phyloP scores from a whole-genome alignment of 2,888 invertebrate species.

The Gymnosoma rotundatum region DNA sequence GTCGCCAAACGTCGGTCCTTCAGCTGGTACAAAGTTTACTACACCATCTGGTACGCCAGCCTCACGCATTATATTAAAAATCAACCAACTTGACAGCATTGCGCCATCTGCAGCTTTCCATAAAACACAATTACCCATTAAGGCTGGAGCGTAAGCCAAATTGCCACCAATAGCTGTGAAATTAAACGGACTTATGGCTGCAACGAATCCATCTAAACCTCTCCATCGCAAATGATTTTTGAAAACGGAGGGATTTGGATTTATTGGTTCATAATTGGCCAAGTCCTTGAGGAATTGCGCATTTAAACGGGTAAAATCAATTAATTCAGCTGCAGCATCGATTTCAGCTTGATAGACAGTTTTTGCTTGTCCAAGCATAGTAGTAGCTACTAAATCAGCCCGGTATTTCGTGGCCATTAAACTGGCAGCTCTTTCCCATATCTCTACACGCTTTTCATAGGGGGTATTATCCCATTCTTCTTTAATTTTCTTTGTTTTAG shows the following conservation, averaged over 20 bases:
- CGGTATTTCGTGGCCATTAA: conserved; percentile 93
- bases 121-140: conserved; percentile 95
- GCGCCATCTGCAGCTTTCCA: conserved; percentile 99
- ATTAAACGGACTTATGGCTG: conserved; percentile 98
- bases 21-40: conserved; percentile 97
- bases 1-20: conserved; percentile 94
- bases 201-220: conserved; percentile 97
- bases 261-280: conserved; percentile 93
- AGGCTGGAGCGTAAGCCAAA: conserved; percentile 92
- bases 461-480: conserved; percentile 92
- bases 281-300: conserved; percentile 91
- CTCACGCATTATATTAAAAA: conserved; percentile 95
- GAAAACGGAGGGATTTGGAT: conserved; percentile 87
- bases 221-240: conserved; percentile 92
- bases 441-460: conserved; percentile 88
- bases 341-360: conserved; percentile 97
- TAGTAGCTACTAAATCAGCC: conserved; percentile 94
- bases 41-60: conserved; percentile 97
- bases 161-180: conserved; percentile 99
- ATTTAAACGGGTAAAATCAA: conserved; percentile 95
- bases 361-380: conserved; percentile 98
- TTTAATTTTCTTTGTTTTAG: conserved; percentile 88
- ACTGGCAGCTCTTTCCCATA: conserved; percentile 93
- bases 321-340: conserved; percentile 95
- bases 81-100: conserved; percentile 95